Conservation (phyloP, 2,888 invertebrate genomes). For the Amphipoea lucens region DNA sequence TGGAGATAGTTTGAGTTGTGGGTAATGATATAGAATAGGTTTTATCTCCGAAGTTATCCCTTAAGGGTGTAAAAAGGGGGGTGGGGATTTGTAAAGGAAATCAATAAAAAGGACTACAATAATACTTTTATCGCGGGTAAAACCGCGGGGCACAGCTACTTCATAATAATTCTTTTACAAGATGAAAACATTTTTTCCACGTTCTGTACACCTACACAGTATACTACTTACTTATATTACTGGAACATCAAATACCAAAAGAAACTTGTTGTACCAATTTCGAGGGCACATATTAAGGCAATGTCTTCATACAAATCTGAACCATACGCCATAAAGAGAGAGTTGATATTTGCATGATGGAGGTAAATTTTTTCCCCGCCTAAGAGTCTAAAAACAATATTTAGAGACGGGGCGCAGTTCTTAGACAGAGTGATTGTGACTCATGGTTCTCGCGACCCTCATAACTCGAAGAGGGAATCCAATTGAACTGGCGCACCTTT, state of each 20-base stretch:
- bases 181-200: conserved; percentile 47
- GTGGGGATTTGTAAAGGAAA: no score
- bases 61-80: no score
- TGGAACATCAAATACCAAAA: conserved; percentile 72
- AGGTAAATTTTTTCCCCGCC: conserved; percentile 62
- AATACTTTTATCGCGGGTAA: no score
- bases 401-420: conserved; percentile 74
- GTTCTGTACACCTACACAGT: conserved; percentile 43
- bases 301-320: conserved; percentile 34
- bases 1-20: no score
- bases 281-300: conserved; percentile 56
- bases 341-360: conserved; percentile 59
- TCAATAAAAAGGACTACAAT: no score
- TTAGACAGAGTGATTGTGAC: conserved; percentile 82
- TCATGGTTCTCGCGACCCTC: conserved; percentile 76
- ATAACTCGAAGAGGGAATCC: conserved; percentile 74
- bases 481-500: conserved; percentile 72
- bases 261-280: conserved; percentile 69
- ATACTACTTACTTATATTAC: conserved; percentile 65
- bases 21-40: no score
- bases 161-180: conserved; percentile 41
- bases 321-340: conserved; percentile 21
- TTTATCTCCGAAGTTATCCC: no score
- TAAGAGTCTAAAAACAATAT: conserved; percentile 77
- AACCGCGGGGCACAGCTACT: no score